Evolutionary conservation across 1,140 invertebrate genomes (phyloP).

Genomic region (Aphelenchoides besseyi): DNA sequence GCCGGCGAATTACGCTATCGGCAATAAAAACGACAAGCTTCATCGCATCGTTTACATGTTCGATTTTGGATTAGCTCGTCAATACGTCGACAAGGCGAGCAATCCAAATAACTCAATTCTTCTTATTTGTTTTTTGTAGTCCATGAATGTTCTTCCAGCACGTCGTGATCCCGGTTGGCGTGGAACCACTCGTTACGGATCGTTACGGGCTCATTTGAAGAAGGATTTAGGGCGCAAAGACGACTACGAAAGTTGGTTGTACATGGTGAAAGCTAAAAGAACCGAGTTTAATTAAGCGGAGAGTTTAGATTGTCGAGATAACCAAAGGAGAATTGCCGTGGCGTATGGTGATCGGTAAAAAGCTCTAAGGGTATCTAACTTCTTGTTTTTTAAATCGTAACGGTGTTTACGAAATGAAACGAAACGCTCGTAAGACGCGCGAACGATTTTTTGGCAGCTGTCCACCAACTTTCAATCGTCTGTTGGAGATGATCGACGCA

Average conservation of each 20-base stretch:
- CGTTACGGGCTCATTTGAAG: slow-evolving; percentile 28
- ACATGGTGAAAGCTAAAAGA: slow-evolving; percentile 14
- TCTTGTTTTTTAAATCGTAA: no score
- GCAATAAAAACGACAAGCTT: slow-evolving; percentile 22
- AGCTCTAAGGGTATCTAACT: no score
- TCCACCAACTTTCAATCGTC: no score
- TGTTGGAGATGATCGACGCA: no score
- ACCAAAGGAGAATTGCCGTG: slow-evolving; percentile 31
- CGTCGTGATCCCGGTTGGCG: slow-evolving; percentile 28
- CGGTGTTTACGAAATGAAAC: slow-evolving; percentile 21
- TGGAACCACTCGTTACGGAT: slow-evolving; percentile 31
- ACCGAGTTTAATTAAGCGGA: neutral
- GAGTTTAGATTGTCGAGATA: slow-evolving; percentile 26
- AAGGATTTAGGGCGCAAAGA: slow-evolving; percentile 31
- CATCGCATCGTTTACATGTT: slow-evolving; percentile 34
- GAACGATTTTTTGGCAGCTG: no score
- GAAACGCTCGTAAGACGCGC: neutral
- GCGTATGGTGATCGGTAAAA: slow-evolving; percentile 20
- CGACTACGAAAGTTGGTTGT: slow-evolving; percentile 28
- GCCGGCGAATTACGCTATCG: slow-evolving; percentile 34
- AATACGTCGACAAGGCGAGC: slow-evolving; percentile 34
- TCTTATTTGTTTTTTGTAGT: neutral
- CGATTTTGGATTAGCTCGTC: slow-evolving; percentile 29
- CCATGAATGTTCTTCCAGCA: slow-evolving; percentile 25
- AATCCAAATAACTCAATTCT: neutral